phyloP scores from a whole-genome alignment of 2,113 vertebrate species.

The Meriones unguiculatus region DNA sequence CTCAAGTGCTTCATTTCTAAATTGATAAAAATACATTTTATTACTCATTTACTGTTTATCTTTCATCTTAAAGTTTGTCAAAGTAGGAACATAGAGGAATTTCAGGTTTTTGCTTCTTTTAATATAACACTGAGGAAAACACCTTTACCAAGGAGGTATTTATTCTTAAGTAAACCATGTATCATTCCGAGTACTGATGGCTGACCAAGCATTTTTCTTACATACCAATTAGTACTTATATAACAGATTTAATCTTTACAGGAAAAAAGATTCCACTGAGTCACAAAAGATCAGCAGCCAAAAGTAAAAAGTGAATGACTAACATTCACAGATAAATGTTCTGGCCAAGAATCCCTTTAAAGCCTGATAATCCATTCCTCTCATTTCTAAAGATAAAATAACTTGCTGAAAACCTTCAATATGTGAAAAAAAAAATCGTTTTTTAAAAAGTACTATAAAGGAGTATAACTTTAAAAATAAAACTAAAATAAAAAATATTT shows the following conservation, averaged over 20 bases:
- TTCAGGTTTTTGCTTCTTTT: constrained; percentile 51
- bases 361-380: constrained; percentile 76
- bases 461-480: constrained; percentile 59
- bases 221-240: constrained; percentile 58
- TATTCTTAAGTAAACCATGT: constrained; percentile 61
- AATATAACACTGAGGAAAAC: constrained; percentile 40
- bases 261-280: constrained; percentile 61
- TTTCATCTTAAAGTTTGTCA: constrained; percentile 40
- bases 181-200: constrained; percentile 55
- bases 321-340: constrained; percentile 79
- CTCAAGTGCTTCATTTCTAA: constrained; percentile 19
- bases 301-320: constrained; percentile 76
- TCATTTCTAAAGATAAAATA: constrained; percentile 72
- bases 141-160: constrained; percentile 10
- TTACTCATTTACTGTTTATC: background rate
- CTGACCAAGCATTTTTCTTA: constrained; percentile 77
- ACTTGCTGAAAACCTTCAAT: constrained; percentile 71
- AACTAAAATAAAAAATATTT: constrained; percentile 25
- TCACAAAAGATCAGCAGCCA: constrained; percentile 77
- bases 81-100: constrained; percentile 45
- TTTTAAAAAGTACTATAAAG: constrained; percentile 48
- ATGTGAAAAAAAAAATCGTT: constrained; percentile 43
- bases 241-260: constrained; percentile 79
- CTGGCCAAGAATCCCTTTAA: constrained; percentile 78
- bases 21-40: background rate